A percentile compares a stretch with the other conserved stretches of the same genome.
Conservation (phyloP, 2,113 vertebrate genomes). For the Gasterosteus aculeatus region DNA sequence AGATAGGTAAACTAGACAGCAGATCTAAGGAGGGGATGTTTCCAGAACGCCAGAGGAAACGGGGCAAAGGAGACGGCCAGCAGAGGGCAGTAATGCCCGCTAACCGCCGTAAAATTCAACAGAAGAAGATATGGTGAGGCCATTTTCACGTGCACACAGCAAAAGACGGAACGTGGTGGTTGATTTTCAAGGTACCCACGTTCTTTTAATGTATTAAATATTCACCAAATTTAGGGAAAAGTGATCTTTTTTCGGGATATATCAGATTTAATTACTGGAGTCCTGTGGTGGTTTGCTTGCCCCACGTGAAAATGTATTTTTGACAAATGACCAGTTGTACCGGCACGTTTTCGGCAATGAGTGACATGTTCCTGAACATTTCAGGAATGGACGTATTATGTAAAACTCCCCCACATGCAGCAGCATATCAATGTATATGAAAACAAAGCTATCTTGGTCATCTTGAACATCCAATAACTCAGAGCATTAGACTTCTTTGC, state of each 20-base stretch:
- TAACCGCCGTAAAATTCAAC: not conserved
- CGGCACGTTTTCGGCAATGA: not conserved
- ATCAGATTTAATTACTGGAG: not conserved
- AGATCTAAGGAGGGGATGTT: slow-evolving; percentile 64
- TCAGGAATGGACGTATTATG: not conserved
- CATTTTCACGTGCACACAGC: not conserved
- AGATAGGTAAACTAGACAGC: slow-evolving; percentile 34
- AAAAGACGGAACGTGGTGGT: not conserved
- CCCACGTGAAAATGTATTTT: not conserved
- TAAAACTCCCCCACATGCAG: slow-evolving; percentile 23
- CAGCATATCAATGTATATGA: slow-evolving; percentile 27
- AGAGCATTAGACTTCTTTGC: slow-evolving; percentile 63
- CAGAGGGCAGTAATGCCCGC: not conserved
- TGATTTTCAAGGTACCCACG: not conserved
- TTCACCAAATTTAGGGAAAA: not conserved
- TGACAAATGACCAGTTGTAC: too few relatives aligned
- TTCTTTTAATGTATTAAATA: not conserved
- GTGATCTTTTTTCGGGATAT: not conserved
- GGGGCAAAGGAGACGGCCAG: not conserved
- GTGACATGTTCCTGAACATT: not conserved
- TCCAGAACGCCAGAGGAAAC: slow-evolving; percentile 54
- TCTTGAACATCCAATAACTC: slow-evolving; percentile 30
- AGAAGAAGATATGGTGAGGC: not conserved
- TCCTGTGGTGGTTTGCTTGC: not conserved
- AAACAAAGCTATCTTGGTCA: slow-evolving; percentile 45